A percentile compares a stretch with the other conserved stretches of the same genome.
Evolutionary conservation across 2,888 invertebrate genomes (phyloP).

Genomic region (Lasiommata megera): DNA sequence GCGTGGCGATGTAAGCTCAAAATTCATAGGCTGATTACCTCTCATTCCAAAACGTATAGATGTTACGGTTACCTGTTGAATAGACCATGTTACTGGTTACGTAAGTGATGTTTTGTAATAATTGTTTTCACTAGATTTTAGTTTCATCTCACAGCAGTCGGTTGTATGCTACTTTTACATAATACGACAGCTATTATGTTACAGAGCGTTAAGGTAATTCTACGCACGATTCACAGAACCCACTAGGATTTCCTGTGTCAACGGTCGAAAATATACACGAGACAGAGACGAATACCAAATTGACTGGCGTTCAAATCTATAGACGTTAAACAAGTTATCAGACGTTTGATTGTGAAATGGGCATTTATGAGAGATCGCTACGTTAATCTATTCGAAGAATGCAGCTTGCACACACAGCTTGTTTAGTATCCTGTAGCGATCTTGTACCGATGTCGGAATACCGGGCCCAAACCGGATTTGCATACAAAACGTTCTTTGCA

Average conservation of each 20-base stretch:
- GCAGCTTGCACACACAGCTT: conserved; percentile 28
- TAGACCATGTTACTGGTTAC: background rate
- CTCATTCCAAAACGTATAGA: background rate
- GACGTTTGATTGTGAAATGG: background rate
- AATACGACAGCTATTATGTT: background rate
- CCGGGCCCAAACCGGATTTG: conserved; percentile 34
- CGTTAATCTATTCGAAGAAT: conserved; percentile 30
- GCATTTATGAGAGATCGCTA: conserved; percentile 14
- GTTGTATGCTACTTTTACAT: conserved; percentile 1
- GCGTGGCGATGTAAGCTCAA: no score
- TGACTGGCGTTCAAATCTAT: background rate
- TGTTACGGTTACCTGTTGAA: background rate
- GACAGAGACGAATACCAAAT: conserved; percentile 14
- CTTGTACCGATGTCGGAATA: conserved; percentile 29
- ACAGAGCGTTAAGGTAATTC: conserved; percentile 5
- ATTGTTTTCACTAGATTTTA: background rate
- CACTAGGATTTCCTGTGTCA: conserved; percentile 16
- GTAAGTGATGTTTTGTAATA: background rate
- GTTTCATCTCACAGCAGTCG: background rate
- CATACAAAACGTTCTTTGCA: conserved; percentile 25
- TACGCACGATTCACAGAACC: conserved; percentile 6
- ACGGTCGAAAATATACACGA: conserved; percentile 12
- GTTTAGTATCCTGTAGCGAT: conserved; percentile 30
- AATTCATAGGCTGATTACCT: no score
- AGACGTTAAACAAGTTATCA: background rate